Base-by-base conservation (phyloP, 2,797 vertebrate genomes). In the Girardinus metallicus region DNA sequence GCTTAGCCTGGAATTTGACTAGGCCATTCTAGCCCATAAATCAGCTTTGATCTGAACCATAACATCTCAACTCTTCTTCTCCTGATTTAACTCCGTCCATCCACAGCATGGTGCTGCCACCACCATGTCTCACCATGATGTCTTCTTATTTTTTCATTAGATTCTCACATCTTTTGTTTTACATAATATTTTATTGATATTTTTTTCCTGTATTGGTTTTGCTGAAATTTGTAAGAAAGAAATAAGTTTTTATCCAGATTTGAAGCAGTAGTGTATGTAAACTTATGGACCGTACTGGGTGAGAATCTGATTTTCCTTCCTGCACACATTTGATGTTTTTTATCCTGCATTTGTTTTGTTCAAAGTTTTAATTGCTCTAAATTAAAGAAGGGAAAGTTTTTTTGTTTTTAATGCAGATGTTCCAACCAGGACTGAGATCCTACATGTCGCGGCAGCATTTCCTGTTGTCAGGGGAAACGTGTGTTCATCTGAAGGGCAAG, bases 401-500 rank as follows among this genome's bases (percentile, higher is more conserved):
- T 34, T 62, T 31, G 57, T 62, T 15, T 57, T 13, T 29, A 57
- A n/a, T 62, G 31, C 29, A 18, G 34, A 66, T 68, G 23, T 75
- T 57, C 26, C 64, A 72, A 78, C 46, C 31, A 64, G 31, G 5
- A 21, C 60, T 9, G 60, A 64, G 60, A 26, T 26, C 46, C 21
- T 15, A 4, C 79, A 34, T 41, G 18, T 79, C 26, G 57, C 34
- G 74, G 1, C 7, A 51, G 44, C n/a, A 44, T 74, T 86, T 85
- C 41, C 5, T 60, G 29, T 15, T 39, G 47, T 79, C 51, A 39
- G 71, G 77, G 62, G 72, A 80, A 81, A 66, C 23, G 55, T 9
- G 60, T 39, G 57, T 83, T 68, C 44, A 83, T 82, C 76, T 80
- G 18, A 72, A 47, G 78, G 55, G 43, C 62, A 44, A 81, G 44